phyloP scores from a whole-genome alignment of 2,888 invertebrate genomes.

The Mythimna impura region DNA sequence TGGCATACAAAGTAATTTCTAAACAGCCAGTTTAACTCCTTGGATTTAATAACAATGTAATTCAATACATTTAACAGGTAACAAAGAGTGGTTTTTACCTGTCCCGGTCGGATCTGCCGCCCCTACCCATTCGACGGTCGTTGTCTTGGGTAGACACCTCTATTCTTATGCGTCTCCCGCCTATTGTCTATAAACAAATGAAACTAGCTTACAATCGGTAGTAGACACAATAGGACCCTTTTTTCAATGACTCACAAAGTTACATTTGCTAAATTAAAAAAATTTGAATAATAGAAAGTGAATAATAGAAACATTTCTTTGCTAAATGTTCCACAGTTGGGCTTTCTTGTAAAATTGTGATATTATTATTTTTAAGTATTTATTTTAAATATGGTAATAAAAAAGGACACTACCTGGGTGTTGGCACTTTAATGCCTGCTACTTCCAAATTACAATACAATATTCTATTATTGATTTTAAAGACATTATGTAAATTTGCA shows the following conservation, averaged over 20 bases:
- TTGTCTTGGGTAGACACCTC: slow-evolving; percentile 94
- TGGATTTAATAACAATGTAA: slow-evolving; percentile 38
- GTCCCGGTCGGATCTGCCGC: slow-evolving; percentile 86
- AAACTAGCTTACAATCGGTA: slow-evolving; percentile 53
- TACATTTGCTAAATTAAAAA: slow-evolving; percentile 19
- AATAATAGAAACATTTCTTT: background rate
- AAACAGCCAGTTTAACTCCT: slow-evolving; percentile 15
- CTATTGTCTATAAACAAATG: slow-evolving; percentile 90
- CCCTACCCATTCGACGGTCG: slow-evolving; percentile 92
- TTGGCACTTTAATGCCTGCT: background rate
- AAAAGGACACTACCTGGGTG: background rate
- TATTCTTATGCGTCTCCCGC: slow-evolving; percentile 94
- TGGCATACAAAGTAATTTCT: slow-evolving; percentile 6
- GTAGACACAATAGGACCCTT: slow-evolving; percentile 44
- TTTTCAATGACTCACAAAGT: slow-evolving; percentile 33
- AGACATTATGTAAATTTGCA: background rate
- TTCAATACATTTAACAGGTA: slow-evolving; percentile 13
- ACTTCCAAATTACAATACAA: background rate
- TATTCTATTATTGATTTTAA: slow-evolving; percentile 5
- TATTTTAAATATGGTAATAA: background rate
- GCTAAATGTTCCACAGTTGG: slow-evolving; percentile 14
- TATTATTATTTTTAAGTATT: slow-evolving; percentile 7
- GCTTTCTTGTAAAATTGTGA: background rate
- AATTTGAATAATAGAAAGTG: slow-evolving; percentile 14
- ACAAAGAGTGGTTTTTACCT: slow-evolving; percentile 74